Evolutionary conservation across 2,888 invertebrate genomes (phyloP).

Genomic region (Tolmerus cingulatus): DNA sequence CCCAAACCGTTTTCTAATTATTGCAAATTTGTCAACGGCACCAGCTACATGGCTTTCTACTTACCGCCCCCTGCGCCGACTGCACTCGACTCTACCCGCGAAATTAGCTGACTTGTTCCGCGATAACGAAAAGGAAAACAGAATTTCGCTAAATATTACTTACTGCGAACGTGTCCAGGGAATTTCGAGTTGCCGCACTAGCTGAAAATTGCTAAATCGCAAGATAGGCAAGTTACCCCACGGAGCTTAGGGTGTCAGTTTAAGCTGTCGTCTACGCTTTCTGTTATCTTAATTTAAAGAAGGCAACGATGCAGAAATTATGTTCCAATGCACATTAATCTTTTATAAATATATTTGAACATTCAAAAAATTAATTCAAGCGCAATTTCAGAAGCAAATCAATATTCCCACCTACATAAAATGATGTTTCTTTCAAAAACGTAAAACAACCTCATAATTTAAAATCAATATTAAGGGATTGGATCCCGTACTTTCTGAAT

Average conservation of each 20-base stretch:
- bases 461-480: too few species aligned
- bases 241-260: background rate
- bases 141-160: background rate
- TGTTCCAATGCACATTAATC: background rate
- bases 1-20: slow-evolving; percentile 24
- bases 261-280: background rate
- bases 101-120: background rate
- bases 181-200: background rate
- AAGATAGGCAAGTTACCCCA: background rate
- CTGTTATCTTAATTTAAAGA: background rate
- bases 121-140: background rate
- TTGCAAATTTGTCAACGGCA: slow-evolving; percentile 35
- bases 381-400: too few species aligned
- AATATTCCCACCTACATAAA: too few species aligned
- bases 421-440: too few species aligned
- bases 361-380: too few species aligned
- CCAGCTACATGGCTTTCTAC: slow-evolving; percentile 18
- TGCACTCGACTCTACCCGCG: background rate
- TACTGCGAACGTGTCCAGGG: background rate
- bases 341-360: background rate
- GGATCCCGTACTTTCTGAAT: too few species aligned
- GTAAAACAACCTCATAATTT: too few species aligned
- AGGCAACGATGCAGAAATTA: background rate
- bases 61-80: background rate
- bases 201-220: background rate